Percentiles rank a stretch among this genome's conserved stretches.
Conservation (phyloP, 2,888 invertebrate genomes). For the Tipula lateralis region DNA sequence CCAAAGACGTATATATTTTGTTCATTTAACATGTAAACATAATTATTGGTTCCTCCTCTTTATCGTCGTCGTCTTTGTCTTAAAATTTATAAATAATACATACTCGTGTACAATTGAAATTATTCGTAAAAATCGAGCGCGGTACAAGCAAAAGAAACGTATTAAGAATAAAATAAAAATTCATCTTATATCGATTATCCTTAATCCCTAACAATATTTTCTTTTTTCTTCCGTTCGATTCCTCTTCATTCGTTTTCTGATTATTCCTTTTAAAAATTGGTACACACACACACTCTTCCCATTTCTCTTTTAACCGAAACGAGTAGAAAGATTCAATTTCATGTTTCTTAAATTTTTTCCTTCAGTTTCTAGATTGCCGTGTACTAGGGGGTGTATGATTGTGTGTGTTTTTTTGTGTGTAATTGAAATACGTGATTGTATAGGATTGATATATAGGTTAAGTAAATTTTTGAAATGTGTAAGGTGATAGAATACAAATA, state of each 20-base stretch:
- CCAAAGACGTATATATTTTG: too few relatives aligned
- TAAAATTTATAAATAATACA: background rate
- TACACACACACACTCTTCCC: too few relatives aligned
- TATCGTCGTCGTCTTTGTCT: background rate
- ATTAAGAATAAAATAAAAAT: background rate
- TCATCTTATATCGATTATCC: constrained; percentile 15
- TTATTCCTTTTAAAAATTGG: constrained; percentile 4
- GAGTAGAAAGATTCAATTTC: background rate
- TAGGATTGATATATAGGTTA: constrained; percentile 11
- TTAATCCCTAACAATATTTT: background rate
- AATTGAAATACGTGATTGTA: constrained; percentile 24
- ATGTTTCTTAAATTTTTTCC: background rate
- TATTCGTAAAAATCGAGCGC: background rate
- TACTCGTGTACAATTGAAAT: background rate
- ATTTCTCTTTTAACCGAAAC: background rate
- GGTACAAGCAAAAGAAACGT: background rate
- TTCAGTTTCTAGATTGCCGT: background rate
- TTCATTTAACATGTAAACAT: background rate
- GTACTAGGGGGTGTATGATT: background rate
- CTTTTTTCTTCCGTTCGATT: background rate
- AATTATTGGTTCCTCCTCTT: background rate
- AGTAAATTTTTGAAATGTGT: constrained; percentile 11
- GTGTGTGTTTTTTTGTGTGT: background rate
- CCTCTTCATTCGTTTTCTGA: background rate
- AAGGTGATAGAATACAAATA: constrained; percentile 24